phyloP scores from a whole-genome alignment of 1,140 invertebrate species.

The Sitophilus oryzae region DNA sequence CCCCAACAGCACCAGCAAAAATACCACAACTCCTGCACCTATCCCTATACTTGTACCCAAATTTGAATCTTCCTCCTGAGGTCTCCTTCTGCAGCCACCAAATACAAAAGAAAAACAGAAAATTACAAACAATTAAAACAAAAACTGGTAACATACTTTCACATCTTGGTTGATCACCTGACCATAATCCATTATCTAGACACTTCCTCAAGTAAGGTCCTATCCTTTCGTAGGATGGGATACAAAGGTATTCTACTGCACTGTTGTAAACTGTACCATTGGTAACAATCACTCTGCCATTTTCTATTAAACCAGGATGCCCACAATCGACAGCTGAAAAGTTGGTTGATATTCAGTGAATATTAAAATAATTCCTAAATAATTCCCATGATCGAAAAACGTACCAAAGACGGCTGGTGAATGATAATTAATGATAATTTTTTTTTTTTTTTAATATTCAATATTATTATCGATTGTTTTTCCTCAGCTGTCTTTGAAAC shows the following conservation, averaged over 20 bases:
- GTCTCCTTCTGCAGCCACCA: slow-evolving; percentile 56
- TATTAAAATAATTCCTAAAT: too few species aligned
- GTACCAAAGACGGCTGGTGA: too few species aligned
- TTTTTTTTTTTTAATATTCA: too few species aligned
- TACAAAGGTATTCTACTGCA: slow-evolving; percentile 80
- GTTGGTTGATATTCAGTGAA: too few species aligned
- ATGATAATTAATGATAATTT: too few species aligned
- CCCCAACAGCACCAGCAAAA: slow-evolving; percentile 67
- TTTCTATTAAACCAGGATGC: slow-evolving; percentile 69
- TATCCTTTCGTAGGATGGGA: slow-evolving; percentile 74
- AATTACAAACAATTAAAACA: too few species aligned
- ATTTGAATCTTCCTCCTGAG: slow-evolving; percentile 61
- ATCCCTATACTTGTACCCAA: slow-evolving; percentile 74
- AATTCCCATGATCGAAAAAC: too few species aligned
- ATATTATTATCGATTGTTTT: too few species aligned
- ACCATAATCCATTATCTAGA: slow-evolving; percentile 75
- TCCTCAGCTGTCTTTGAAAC: too few species aligned
- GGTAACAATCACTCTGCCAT: slow-evolving; percentile 78
- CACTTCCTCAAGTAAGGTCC: slow-evolving; percentile 79
- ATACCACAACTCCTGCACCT: slow-evolving; percentile 68
- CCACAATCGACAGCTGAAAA: slow-evolving; percentile 82
- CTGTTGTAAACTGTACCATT: slow-evolving; percentile 80
- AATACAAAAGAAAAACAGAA: too few species aligned
- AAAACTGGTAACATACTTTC: slow-evolving; percentile 51
- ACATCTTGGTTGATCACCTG: slow-evolving; percentile 72